phyloP scores from a whole-genome alignment of 2,888 invertebrate species.

The Hemithea aestivaria region DNA sequence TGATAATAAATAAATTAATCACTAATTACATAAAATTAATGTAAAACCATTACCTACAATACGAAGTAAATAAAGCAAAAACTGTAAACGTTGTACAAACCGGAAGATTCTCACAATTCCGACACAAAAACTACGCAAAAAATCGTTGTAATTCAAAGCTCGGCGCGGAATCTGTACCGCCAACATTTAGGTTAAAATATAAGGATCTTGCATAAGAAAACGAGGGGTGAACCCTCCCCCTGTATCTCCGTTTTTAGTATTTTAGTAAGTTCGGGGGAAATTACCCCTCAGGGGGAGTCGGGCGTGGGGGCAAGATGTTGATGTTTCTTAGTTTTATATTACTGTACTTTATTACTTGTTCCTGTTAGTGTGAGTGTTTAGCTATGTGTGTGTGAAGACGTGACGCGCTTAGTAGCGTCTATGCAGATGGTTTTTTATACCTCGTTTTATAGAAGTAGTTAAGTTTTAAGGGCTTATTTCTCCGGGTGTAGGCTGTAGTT shows the following conservation, averaged over 20 bases:
- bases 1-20: too few relatives aligned
- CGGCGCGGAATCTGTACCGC: slow-evolving; percentile 32
- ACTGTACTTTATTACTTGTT: slow-evolving; percentile 78
- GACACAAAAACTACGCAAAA: slow-evolving; percentile 28
- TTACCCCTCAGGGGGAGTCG: slow-evolving; percentile 56
- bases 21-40: too few relatives aligned
- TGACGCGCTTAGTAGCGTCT: slow-evolving; percentile 44
- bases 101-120: slow-evolving; percentile 18
- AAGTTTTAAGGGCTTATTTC: slow-evolving; percentile 31
- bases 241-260: slow-evolving; percentile 80
- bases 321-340: slow-evolving; percentile 80
- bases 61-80: not conserved
- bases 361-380: slow-evolving; percentile 62
- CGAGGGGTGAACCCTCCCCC: slow-evolving; percentile 57
- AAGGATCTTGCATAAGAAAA: slow-evolving; percentile 79
- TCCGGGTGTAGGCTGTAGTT: slow-evolving; percentile 24
- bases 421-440: slow-evolving; percentile 62
- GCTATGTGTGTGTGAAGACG: slow-evolving; percentile 48
- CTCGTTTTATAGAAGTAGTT: slow-evolving; percentile 32
- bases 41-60: too few relatives aligned
- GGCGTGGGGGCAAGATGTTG: slow-evolving; percentile 69
- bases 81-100: slow-evolving; percentile 10
- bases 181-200: slow-evolving; percentile 77
- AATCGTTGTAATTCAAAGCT: slow-evolving; percentile 34
- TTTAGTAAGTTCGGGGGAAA: slow-evolving; percentile 78